Conservation (phyloP, 2,888 invertebrate species). For the Abscondita cerata region DNA sequence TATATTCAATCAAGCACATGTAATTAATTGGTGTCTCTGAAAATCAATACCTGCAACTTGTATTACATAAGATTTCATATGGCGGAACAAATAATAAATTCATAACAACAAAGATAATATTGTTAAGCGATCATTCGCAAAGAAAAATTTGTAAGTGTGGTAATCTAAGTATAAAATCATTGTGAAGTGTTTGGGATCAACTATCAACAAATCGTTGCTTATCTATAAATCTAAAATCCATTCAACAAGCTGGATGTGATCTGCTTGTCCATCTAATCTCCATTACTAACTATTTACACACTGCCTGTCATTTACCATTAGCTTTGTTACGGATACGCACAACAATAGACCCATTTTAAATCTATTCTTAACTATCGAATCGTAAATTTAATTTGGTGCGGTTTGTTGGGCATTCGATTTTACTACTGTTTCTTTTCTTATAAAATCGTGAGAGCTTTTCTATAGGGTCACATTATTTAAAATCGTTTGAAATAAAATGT, state of each 20-base stretch:
- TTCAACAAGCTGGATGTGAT: conserved; percentile 22
- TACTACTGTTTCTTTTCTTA: conserved; percentile 21
- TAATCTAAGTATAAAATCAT: conserved; percentile 33
- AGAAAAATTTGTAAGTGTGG: conserved; percentile 26
- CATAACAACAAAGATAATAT: too few relatives aligned
- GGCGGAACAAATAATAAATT: too few relatives aligned
- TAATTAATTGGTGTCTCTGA: too few relatives aligned
- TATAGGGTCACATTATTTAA: neutral
- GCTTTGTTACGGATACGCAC: conserved; percentile 52
- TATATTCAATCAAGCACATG: too few relatives aligned
- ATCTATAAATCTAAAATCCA: conserved; percentile 23
- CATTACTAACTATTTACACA: conserved; percentile 54
- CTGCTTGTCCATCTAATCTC: conserved; percentile 42
- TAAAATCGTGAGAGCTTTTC: conserved; percentile 1
- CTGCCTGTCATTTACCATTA: conserved; percentile 53
- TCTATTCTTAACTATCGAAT: conserved; percentile 42
- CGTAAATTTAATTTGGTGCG: conserved; percentile 43
- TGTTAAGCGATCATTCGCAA: neutral
- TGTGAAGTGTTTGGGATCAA: conserved; percentile 34
- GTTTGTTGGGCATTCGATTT: conserved; percentile 27
- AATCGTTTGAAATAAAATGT: neutral
- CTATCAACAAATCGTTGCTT: conserved; percentile 28
- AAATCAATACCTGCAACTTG: too few relatives aligned
- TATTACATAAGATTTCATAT: too few relatives aligned
- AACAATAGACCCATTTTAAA: conserved; percentile 47